Base-by-base conservation (phyloP, 1,140 invertebrate genomes). In the Scaptomyza graminum region DNA sequence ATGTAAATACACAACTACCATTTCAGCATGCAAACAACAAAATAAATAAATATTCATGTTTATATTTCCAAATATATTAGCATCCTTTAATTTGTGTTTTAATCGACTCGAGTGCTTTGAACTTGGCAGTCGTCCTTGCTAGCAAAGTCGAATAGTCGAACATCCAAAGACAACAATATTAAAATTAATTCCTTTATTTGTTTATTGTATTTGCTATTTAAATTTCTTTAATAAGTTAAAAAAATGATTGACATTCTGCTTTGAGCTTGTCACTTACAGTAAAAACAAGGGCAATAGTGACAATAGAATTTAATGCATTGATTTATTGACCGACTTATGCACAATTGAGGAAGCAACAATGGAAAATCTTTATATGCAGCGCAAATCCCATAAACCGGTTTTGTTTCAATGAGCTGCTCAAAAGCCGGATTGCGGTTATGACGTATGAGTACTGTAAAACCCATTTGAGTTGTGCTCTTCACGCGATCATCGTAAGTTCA, bases 331-430 rank as follows among this genome's bases (percentile, higher is more conserved):
- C 50, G 25, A 46, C 22, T 15, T 57, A 44, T 28, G 9, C 4
- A 46, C 41, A 57, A 55, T 55, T 55, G 52, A 41, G 22, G 37
- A 12, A 13, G 5, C 47, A 11, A 62, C 47, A 31, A 37, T 25
- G 9, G 31, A 5, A 51, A 37, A 2, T 8, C 18, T 25, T 44
- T 22, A 16, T 18, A 18, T 41, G 55, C 13, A 5, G 15, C 46
- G 11, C 25, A 44, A 64, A 18, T 52, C 62, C 62, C 37, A n/a
- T 4, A 43, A 72, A 72, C 69, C 41, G 49, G 69, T 72, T 72
- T 46, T 34, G 13, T 43, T 18, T 50, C 12, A 54, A 41, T 16
- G n/a, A 37, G 28, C 54, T 37, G 62, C 18, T 56, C 46, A 71
- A 13, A 67, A 57, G 52, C 16, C 22, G 44, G 22, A 51, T 37